These are phyloP conservation scores for Deilephila porcellus DNA, from an alignment of 2,888 invertebrate genomes.

Conservation along the genomic window DNA sequence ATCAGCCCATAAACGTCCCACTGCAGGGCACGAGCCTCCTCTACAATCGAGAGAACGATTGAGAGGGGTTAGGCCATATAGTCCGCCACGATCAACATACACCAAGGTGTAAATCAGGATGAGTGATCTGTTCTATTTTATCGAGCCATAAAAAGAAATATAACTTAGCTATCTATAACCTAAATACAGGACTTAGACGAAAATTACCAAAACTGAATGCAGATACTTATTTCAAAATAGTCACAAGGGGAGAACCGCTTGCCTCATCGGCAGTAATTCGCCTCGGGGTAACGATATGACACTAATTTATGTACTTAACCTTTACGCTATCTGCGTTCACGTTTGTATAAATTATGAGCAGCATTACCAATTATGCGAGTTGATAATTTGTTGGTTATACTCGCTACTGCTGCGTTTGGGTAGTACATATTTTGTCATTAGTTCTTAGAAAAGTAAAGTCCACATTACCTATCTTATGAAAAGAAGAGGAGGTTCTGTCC, in stretches of 20 bases:
- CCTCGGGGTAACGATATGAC: slow-evolving; percentile 36
- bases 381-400: slow-evolving; percentile 7
- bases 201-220: too few relatives aligned
- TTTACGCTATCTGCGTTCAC: slow-evolving; percentile 33
- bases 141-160: too few relatives aligned
- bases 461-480: background rate
- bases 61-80: too few relatives aligned
- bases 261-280: slow-evolving; percentile 20
- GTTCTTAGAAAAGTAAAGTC: background rate
- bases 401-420: background rate
- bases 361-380: slow-evolving; percentile 11
- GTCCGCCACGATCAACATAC: too few relatives aligned
- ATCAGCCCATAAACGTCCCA: too few relatives aligned
- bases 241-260: background rate
- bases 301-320: slow-evolving; percentile 38
- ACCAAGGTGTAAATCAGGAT: too few relatives aligned
- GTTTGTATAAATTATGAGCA: slow-evolving; percentile 22
- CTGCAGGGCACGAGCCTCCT: too few relatives aligned
- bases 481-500: too few relatives aligned
- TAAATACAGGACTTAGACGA: background rate
- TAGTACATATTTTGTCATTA: background rate
- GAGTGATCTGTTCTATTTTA: too few relatives aligned
- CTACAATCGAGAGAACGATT: too few relatives aligned
- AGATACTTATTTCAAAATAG: background rate
- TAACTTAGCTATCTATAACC: too few relatives aligned